phyloP scores from a whole-genome alignment of 2,113 vertebrate species.

The Chrysochloris asiatica region DNA sequence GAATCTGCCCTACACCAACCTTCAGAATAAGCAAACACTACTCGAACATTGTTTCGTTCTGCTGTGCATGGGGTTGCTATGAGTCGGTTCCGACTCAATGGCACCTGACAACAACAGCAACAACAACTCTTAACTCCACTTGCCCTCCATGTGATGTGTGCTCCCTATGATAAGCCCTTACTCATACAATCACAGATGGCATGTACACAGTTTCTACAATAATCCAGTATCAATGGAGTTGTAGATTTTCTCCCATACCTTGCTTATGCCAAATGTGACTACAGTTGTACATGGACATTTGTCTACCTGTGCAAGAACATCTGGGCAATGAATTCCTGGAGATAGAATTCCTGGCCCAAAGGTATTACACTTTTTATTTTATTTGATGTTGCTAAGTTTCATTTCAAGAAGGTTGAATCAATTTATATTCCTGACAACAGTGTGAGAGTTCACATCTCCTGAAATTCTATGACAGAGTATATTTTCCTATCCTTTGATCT shows the following conservation, averaged over 20 bases:
- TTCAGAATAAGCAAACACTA: fast-evolving
- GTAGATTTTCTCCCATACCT: fast-evolving
- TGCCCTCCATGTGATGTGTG: fast-evolving
- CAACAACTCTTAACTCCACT: too few relatives aligned
- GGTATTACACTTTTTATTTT: not conserved
- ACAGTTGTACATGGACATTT: fast-evolving
- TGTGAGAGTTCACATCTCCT: not conserved
- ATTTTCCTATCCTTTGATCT: not conserved
- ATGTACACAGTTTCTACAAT: fast-evolving
- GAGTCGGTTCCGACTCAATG: too few relatives aligned
- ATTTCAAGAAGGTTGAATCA: not conserved
- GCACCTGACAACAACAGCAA: too few relatives aligned
- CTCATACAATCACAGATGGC: not conserved
- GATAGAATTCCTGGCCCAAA: not conserved
- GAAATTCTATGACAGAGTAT: not conserved
- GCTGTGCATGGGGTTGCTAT: too few relatives aligned
- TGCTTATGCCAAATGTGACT: not conserved
- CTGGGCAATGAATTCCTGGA: conserved; percentile 1
- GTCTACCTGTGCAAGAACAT: not conserved
- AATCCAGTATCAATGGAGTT: fast-evolving
- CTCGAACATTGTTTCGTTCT: too few relatives aligned
- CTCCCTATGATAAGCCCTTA: not conserved
- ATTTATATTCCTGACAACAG: conserved; percentile 10
- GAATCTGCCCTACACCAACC: fast-evolving
- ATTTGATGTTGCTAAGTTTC: conserved; percentile 10